Percentiles rank a stretch among this genome's conserved stretches.
Conservation (phyloP, 1,140 invertebrate genomes). For the Cheumatopsyche charites region DNA sequence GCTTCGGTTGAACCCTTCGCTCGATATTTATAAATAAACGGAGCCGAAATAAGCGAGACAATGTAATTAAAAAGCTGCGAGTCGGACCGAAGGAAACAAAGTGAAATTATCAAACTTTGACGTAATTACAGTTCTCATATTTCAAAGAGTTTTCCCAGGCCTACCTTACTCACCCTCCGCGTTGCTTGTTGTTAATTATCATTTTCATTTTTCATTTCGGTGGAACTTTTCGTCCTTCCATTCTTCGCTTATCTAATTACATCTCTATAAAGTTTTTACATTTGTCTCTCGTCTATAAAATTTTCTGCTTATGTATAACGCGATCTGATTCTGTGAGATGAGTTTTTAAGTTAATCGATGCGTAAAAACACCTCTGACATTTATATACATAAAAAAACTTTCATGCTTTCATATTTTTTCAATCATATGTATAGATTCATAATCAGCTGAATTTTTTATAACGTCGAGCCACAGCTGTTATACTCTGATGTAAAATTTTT, state of each 20-base stretch:
- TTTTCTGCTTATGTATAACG: no score
- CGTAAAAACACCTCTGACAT: no score
- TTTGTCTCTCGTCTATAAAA: no score
- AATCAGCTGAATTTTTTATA: not conserved
- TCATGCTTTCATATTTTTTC: no score
- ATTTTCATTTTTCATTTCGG: constrained; percentile 25
- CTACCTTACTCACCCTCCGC: not conserved
- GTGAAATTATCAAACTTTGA: constrained; percentile 25
- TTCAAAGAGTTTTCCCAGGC: constrained; percentile 23
- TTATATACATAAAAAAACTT: no score
- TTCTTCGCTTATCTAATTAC: constrained; percentile 25
- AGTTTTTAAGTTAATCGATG: no score
- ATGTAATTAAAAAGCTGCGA: constrained; percentile 25
- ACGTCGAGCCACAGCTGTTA: not conserved
- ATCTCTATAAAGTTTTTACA: no score
- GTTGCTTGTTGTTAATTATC: constrained; percentile 21
- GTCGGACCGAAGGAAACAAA: constrained; percentile 23
- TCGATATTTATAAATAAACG: no score
- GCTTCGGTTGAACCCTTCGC: no score
- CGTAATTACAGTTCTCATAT: constrained; percentile 28
- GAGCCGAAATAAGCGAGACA: not conserved
- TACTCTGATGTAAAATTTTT: not conserved
- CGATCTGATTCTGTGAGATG: no score
- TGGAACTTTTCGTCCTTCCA: constrained; percentile 1
- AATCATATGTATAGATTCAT: not conserved